Evolutionary conservation across 2,113 vertebrate species (phyloP), one percentile per base, ranked within the genome.

Genomic region (Salvator merianae): DNA sequence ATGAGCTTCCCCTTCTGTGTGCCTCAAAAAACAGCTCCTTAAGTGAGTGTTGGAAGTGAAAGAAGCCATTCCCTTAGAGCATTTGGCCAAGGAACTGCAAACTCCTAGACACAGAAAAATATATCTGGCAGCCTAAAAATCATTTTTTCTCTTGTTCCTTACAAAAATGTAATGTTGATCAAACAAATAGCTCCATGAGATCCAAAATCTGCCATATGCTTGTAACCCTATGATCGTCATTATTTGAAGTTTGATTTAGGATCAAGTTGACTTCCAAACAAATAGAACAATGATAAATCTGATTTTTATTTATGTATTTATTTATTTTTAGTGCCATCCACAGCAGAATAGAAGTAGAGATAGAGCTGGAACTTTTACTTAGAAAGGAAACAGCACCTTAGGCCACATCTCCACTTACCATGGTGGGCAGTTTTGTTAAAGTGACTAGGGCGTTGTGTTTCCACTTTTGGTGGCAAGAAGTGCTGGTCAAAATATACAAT

Each of bases 1-100:
- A 55, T 73, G 77, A 26, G 47, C 85, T 82, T 75, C 78, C 75
- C 63, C 40, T 85, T 1, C 50, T 14, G 70, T 83, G 82, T 80
- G 62, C 86, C 81, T 88, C 43, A 26, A 68, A 43, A 87, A 91
- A 89, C 85, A 79, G 82, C 81, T 84, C 70, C 80, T 70, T 70
- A 84, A 88, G 86, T 84, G 88, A 71, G 12, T 34, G 80, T 85
- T 70, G 89, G 0, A 32, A 82, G 84, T 72, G 84, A 88, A 88
- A 87, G 75, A 16, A 71, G 62, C 87, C 30, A 34, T 38, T 95
- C 91, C 90, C 94, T 95, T 91, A 91, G 94, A 93, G 91, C 88
- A 76, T 93, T 95, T 94, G 92, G 91, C 86, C 88, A 87, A 90
- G 91, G 88, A 91, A 91, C 92, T 95, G 95, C 93, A 96, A 97